Base-by-base conservation (phyloP, 2,888 invertebrate genomes). In the Philaethria dido region DNA sequence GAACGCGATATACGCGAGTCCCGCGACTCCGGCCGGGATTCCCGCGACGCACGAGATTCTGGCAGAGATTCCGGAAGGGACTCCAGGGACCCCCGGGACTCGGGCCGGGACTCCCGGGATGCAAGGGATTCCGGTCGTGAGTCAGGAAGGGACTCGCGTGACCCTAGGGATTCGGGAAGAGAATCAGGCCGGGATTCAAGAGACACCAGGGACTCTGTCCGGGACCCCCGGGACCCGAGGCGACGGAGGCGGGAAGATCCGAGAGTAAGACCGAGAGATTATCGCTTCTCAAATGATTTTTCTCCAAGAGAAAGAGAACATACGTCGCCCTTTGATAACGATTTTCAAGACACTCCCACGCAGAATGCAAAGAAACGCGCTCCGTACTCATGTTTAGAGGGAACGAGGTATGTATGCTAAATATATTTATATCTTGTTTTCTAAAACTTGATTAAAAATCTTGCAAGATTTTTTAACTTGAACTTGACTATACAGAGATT, bases 251-350 rank as follows among this genome's bases (percentile, higher is more conserved):
- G 80, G 18, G 78, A 84, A 16, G 75, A 74, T 0, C 71, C 75
- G 13, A 73, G 77, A 0, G 66, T 74, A 54, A 73, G 75, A 52
- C 72, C 77, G 62, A 69, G 80, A 13, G 79, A 86, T 70, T 93
- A 93, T 66, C 82, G 93, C 47, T 94, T 95, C 80, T 95, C 95
- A 18, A 94, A 93, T 74, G 95, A 95, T 78, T 95, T 95, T 80
- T 93, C 94, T 0, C 94, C 94, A 25, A 82, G 93, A 14, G 92
- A 92, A 8, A 78, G 88, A 8, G 91, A 89, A 14, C 93, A 92
- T 63, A 83, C 87, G 25, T 94, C 94, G 52, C 94, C 94, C 0
- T 95, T 95, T 78, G 95, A 95, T 68, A 93, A 94, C 70, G 94
- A 94, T 71, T 94, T 94, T 74, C 90, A 93, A 0, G 94, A 93